Evolutionary conservation across 2,113 vertebrate genomes (phyloP).

Genomic region (Antigone vipio): DNA sequence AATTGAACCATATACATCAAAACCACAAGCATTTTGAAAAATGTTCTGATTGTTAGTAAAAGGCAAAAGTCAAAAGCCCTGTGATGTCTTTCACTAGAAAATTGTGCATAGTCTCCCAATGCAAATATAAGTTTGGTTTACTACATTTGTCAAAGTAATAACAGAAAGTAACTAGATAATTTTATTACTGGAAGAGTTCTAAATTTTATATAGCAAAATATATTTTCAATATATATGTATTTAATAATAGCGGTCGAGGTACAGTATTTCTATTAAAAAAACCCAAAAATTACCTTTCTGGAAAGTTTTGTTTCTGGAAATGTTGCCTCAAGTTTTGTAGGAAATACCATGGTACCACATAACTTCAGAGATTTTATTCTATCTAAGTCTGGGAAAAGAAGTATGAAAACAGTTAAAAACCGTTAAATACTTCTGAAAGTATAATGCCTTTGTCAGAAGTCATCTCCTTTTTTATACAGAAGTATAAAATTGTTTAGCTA

Average conservation of each 20-base stretch:
- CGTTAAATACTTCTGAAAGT: background rate
- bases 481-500: background rate
- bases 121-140: background rate
- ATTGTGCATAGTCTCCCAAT: background rate
- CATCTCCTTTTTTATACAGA: background rate
- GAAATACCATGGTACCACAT: background rate
- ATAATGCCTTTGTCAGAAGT: background rate
- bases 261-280: background rate
- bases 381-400: background rate
- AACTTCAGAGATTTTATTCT: background rate
- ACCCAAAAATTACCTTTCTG: background rate
- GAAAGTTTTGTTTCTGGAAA: background rate
- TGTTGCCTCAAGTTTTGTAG: background rate
- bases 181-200: background rate
- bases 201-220: background rate
- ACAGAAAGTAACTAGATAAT: background rate
- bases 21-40: background rate
- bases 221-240: background rate
- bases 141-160: background rate
- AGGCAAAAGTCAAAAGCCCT: background rate
- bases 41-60: background rate
- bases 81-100: background rate
- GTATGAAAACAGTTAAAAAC: background rate
- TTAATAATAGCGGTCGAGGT: background rate
- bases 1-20: background rate